phyloP scores from a whole-genome alignment of 2,797 vertebrate species.

The Acomys russatus region DNA sequence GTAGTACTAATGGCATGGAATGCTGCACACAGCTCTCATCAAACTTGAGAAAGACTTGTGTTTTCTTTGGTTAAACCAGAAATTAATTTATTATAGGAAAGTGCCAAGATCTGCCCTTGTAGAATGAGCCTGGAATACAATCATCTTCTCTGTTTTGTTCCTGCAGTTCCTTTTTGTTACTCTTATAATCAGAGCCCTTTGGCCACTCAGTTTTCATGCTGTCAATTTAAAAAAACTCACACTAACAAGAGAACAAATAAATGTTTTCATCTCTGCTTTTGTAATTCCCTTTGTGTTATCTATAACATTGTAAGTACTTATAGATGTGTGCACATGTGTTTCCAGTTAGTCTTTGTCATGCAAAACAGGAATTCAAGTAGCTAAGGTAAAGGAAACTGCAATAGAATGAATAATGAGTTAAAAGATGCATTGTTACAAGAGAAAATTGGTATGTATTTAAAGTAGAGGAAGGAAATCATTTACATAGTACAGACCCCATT shows the following conservation, averaged over 20 bases:
- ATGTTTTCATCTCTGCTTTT: constrained; percentile 14
- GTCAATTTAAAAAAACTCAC: constrained; percentile 34
- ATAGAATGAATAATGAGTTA: background rate
- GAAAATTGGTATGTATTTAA: constrained; percentile 1
- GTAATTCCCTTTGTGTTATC: background rate
- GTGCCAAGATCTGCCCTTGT: background rate
- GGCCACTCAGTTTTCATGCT: background rate
- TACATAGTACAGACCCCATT: background rate
- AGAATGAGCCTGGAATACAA: constrained; percentile 20
- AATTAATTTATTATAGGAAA: constrained; percentile 63
- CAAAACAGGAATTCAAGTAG: constrained; percentile 35
- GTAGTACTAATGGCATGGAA: constrained; percentile 57
- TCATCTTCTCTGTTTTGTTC: background rate
- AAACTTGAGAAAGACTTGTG: constrained; percentile 34
- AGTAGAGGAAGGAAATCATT: background rate
- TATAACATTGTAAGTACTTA: background rate
- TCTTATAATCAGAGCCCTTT: background rate
- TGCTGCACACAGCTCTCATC: constrained; percentile 17
- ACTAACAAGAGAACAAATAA: background rate
- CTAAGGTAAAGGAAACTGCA: background rate
- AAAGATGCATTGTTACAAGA: background rate
- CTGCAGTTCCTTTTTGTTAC: background rate
- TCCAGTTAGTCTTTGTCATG: constrained; percentile 19
- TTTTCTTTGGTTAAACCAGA: constrained; percentile 57
- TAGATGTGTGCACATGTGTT: background rate